A percentile compares a stretch with the other conserved stretches of the same genome.
Conservation (phyloP, 2,888 invertebrate species). For the Mycalesis mineus region DNA sequence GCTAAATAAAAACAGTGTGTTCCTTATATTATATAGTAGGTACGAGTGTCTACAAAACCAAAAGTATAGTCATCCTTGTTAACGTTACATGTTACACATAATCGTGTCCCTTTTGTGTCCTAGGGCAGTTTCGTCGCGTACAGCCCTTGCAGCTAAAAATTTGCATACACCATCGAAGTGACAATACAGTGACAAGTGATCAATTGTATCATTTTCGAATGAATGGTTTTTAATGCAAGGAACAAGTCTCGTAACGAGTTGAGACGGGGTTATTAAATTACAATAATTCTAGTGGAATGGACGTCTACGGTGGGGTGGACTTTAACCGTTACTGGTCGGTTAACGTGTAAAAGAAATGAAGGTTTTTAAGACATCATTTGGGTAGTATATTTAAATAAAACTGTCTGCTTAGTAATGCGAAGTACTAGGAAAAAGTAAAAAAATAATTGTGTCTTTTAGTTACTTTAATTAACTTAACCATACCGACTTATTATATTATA, state of each 20-base stretch:
- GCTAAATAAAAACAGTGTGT: too few relatives aligned
- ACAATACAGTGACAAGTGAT: conserved; percentile 68
- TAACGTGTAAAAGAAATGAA: conserved; percentile 9
- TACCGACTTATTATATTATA: too few relatives aligned
- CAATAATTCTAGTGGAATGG: conserved; percentile 53
- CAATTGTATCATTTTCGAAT: conserved; percentile 63
- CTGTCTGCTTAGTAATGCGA: too few relatives aligned
- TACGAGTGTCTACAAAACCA: neutral
- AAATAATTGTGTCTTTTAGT: too few relatives aligned
- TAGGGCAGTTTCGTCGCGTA: conserved; percentile 1
- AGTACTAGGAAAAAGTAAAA: too few relatives aligned
- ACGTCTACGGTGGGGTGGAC: conserved; percentile 29
- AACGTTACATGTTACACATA: neutral
- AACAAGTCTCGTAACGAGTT: conserved; percentile 39
- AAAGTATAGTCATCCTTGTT: neutral
- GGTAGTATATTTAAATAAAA: too few relatives aligned
- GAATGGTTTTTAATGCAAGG: conserved; percentile 51
- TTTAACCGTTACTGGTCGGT: conserved; percentile 21
- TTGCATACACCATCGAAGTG: conserved; percentile 42
- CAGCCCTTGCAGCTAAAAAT: conserved; percentile 34
- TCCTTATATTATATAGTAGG: too few relatives aligned
- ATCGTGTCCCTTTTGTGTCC: neutral
- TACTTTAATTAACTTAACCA: too few relatives aligned
- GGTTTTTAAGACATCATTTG: too few relatives aligned
- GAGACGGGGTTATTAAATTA: conserved; percentile 66